These are phyloP conservation scores for Acyrthosiphon pisum DNA, from an alignment of 1,140 invertebrate genomes.

Conservation along the genomic window DNA sequence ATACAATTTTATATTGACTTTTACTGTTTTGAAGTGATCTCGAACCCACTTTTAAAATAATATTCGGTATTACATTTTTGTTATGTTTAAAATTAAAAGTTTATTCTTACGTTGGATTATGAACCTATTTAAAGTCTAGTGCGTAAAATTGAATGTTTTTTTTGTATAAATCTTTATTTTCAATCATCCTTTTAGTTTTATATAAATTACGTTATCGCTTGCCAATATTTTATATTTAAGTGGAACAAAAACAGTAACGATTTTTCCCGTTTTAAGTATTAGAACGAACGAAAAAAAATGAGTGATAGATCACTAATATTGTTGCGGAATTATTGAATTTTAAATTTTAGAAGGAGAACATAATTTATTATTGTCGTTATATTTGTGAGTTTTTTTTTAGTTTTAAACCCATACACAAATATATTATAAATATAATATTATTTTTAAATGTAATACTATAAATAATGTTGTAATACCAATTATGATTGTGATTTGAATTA, in stretches of 20 bases:
- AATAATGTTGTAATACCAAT: conserved; percentile 18
- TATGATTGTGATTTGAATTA: conserved; percentile 46
- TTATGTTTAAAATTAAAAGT: neutral
- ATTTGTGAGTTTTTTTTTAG: conserved; percentile 7
- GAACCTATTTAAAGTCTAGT: neutral
- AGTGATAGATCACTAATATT: conserved; percentile 21
- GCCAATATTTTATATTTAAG: neutral
- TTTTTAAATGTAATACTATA: conserved; percentile 27
- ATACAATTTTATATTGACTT: neutral
- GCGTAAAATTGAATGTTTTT: neutral
- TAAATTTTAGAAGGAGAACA: conserved; percentile 6
- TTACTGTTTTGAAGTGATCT: neutral
- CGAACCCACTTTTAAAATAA: neutral
- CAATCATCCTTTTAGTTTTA: neutral
- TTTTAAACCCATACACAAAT: neutral
- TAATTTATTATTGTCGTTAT: conserved; percentile 1
- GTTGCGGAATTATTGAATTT: neutral
- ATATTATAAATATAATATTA: neutral
- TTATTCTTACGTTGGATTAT: neutral
- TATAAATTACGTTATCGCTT: neutral
- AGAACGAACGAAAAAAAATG: neutral
- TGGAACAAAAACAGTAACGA: neutral
- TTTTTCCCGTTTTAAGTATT: neutral
- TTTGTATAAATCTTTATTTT: neutral
- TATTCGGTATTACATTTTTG: neutral